phyloP scores from a whole-genome alignment of 2,888 invertebrate species.

The Baronia brevicornis region DNA sequence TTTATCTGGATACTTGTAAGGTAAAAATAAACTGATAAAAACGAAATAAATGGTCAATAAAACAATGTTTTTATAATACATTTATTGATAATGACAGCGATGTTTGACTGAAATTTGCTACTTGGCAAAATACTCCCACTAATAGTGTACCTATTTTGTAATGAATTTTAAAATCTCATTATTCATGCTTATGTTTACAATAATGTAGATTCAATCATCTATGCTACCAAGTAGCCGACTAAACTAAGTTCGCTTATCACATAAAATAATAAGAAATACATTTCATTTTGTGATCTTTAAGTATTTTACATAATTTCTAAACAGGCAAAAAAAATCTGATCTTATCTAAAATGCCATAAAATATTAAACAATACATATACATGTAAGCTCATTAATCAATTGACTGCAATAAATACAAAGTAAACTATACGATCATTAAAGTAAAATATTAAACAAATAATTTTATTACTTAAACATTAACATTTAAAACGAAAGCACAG shows the following conservation, averaged over 20 bases:
- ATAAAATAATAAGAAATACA: constrained; percentile 56
- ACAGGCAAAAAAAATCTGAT: constrained; percentile 52
- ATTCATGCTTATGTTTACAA: constrained; percentile 57
- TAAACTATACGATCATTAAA: constrained; percentile 46
- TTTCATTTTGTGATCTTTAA: constrained; percentile 56
- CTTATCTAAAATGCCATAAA: constrained; percentile 42
- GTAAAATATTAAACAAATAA: constrained; percentile 57
- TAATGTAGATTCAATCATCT: constrained; percentile 60
- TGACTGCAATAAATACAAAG: constrained; percentile 69
- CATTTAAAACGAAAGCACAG: constrained; percentile 75
- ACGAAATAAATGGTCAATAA: constrained; percentile 30
- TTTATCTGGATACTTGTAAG: no score
- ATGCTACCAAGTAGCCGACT: constrained; percentile 66
- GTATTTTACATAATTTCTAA: constrained; percentile 45
- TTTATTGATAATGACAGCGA: constrained; percentile 76
- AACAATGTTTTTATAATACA: constrained; percentile 62
- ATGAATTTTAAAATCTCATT: constrained; percentile 73
- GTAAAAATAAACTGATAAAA: constrained; percentile 16
- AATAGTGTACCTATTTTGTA: constrained; percentile 67
- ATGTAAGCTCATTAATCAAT: constrained; percentile 57
- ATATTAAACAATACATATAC: constrained; percentile 41
- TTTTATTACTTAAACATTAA: constrained; percentile 66
- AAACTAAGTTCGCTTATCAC: constrained; percentile 49
- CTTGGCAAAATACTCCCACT: constrained; percentile 75
- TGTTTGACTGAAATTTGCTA: constrained; percentile 72